Base-by-base conservation (phyloP, 2,888 invertebrate genomes). In the Hemistola chrysoprasaria region DNA sequence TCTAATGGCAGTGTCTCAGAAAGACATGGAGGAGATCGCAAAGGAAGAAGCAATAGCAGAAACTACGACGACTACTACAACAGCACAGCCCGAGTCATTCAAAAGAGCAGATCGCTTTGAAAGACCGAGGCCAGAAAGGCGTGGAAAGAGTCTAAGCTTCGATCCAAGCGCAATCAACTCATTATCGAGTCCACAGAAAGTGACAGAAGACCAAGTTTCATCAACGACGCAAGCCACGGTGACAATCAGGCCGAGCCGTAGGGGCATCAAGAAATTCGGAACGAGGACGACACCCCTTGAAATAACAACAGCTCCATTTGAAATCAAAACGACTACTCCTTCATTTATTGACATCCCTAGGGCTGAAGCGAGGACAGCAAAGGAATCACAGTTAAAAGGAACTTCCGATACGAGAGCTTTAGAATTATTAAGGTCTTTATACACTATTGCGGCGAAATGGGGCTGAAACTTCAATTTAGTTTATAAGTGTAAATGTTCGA, bases 361-460 rank as follows among this genome's bases (percentile, higher is more conserved):
- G 64, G 68, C 90, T 53, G 84, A 85, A 62, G 86, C 87, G 1
- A 77, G 84, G 48, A 64, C 80, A 1, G 52, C 69, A 47, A 62
- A 57, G 40, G 65, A 25, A 16, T 56, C 62, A n/a, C 79, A 81
- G n/a, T 46, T 69, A 1, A 89, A 89, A 65, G 72, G 75, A 11
- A 80, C 90, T 35, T 92, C 95, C 7, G 95, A 96, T 64, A 92
- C 92, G 10, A 90, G 96, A 73, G 96, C 96, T 7, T 83, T 96
- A 60, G 95, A 96, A 78, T 85, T 96, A 56, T 90, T 96, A 67
- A 93, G 95, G 81, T 95, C 96, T 50, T 87, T 96, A 40, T 96
- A 96, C 79, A 92, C 94, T 49, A 92, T 96, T 71, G 95, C 96
- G 40, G 94, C 95, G 9, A 92, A 93, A 82, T 95, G 95, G 92